A percentile compares a stretch with the other conserved stretches of the same genome.
Conservation (phyloP, 2,797 vertebrate genomes). For the Anomalospiza imberbis region DNA sequence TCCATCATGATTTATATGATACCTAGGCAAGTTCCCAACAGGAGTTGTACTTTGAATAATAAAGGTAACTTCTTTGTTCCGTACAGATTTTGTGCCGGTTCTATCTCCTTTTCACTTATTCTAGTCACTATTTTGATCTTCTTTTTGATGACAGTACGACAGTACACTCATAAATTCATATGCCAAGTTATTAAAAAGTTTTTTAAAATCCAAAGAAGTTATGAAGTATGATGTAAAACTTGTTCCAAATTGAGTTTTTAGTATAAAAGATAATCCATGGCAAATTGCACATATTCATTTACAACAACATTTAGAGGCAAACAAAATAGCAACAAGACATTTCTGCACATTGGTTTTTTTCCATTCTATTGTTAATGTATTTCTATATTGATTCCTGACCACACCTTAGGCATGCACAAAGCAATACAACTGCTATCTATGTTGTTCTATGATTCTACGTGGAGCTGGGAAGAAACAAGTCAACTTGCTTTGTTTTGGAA, state of each 20-base stretch:
- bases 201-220: not conserved
- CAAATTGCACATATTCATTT: not conserved
- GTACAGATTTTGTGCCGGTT: conserved; percentile 14
- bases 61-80: conserved; percentile 41
- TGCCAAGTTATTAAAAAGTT: conserved; percentile 17
- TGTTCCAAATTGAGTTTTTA: not conserved
- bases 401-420: not conserved
- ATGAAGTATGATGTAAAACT: not conserved
- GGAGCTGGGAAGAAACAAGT: not conserved
- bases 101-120: conserved; percentile 42
- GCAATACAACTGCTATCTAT: not conserved
- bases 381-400: not conserved
- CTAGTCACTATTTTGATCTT: conserved; percentile 41
- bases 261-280: not conserved
- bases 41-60: conserved; percentile 35
- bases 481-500: not conserved
- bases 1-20: not conserved
- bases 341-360: not conserved
- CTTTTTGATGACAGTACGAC: conserved; percentile 26
- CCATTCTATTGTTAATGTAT: not conserved
- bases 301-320: not conserved
- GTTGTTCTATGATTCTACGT: not conserved
- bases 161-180: conserved; percentile 20
- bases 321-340: not conserved
- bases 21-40: not conserved